These are phyloP conservation scores for Halocynthia roretzi DNA, from an alignment of 23 tunicate genomes.

Conservation along the genomic window DNA sequence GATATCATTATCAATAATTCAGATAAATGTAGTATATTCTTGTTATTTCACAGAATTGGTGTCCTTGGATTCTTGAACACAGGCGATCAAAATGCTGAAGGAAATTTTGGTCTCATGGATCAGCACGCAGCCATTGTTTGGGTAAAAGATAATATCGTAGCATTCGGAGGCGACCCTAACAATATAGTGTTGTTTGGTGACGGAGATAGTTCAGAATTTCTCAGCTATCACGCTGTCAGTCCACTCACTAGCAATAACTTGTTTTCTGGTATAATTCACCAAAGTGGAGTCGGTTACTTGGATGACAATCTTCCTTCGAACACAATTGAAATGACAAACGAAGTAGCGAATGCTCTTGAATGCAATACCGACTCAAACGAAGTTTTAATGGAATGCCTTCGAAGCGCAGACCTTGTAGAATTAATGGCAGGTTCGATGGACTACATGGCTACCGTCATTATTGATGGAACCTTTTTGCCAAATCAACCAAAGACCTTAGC, in stretches of 20 bases:
- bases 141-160: conserved; percentile 61
- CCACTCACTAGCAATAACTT: conserved; percentile 8
- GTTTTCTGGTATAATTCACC: conserved; percentile 48
- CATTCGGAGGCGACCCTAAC: conserved; percentile 64
- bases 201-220: conserved; percentile 53
- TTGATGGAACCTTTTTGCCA: conserved; percentile 16
- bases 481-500: conserved; percentile 7
- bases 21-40: conserved; percentile 34
- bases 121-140: conserved; percentile 73
- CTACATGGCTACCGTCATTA: conserved; percentile 5
- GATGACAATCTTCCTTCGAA: background rate
- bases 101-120: conserved; percentile 81
- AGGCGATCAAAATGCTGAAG: conserved; percentile 38
- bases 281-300: conserved; percentile 44
- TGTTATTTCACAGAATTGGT: conserved; percentile 71
- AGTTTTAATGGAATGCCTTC: background rate
- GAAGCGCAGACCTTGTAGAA: background rate
- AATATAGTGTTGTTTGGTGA: conserved; percentile 77
- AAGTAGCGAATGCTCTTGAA: background rate
- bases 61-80: conserved; percentile 75
- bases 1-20: background rate
- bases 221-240: conserved; percentile 39
- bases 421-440: background rate
- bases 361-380: background rate
- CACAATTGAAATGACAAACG: background rate